Evolutionary conservation across 2,113 vertebrate species (phyloP).

Genomic region (Candoia aspera): DNA sequence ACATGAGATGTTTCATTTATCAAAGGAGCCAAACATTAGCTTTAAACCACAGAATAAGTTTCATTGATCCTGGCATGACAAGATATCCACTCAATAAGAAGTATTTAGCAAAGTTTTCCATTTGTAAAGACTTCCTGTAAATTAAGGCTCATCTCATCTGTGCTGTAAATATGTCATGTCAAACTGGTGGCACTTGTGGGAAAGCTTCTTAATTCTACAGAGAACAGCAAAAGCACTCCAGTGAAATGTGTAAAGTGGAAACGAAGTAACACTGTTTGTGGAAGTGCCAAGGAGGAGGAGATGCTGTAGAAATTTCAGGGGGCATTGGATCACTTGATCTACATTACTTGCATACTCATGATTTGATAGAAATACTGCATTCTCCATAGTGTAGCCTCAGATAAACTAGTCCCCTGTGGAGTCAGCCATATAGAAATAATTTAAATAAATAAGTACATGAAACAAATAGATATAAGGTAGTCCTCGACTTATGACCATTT

Average conservation of each 20-base stretch:
- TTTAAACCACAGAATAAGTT: conserved; percentile 65
- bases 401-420: not conserved
- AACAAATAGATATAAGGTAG: not conserved
- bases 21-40: conserved; percentile 65
- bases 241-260: conserved; percentile 3
- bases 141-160: conserved; percentile 60
- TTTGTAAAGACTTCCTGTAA: conserved; percentile 69
- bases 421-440: not conserved
- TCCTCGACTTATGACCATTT: too few species aligned
- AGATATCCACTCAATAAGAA: conserved; percentile 66
- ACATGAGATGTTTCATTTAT: conserved; percentile 54
- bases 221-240: conserved; percentile 5
- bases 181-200: conserved; percentile 33
- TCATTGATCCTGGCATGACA: conserved; percentile 68
- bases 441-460: not conserved
- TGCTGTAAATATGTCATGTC: conserved; percentile 47
- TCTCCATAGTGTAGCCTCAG: not conserved
- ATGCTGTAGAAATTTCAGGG: not conserved
- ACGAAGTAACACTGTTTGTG: conserved; percentile 4
- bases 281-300: not conserved
- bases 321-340: not conserved
- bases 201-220: conserved; percentile 17
- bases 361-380: not conserved
- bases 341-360: not conserved
- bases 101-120: conserved; percentile 67